Base-by-base conservation (phyloP, 2,113 vertebrate species). In the Pholis gunnellus region DNA sequence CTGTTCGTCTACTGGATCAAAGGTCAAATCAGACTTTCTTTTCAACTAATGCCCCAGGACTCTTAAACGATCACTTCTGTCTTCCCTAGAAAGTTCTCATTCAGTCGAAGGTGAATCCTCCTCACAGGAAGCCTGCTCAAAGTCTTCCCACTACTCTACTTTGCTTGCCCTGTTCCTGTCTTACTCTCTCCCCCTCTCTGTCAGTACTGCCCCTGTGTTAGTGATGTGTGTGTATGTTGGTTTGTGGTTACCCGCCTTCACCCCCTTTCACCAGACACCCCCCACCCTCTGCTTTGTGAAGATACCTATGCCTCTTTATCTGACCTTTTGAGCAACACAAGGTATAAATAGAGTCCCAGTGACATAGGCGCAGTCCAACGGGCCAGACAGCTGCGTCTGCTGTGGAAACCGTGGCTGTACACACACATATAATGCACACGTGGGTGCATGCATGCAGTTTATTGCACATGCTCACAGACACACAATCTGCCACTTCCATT, bases 251-350 rank as follows among this genome's bases (percentile, higher is more conserved):
- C 79, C 82, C 40, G 9, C 82, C 77, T 72, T 86, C 67, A 46
- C 73, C 79, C 80, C 52, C 60, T 3, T 82, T 89, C 86, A 81
- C 72, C 86, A 74, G 29, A 92, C 81, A 79, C 85, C 86, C 86
- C 75, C 88, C 88, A n/a, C 84, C 87, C 82, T 71, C 79, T 57
- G 50, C 89, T 91, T 90, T 83, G 83, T 83, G 63, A 89, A 74
- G 89, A 90, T 87, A 86, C 89, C 87, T 84, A 22, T 70, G 89
- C 90, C 83, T 89, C 92, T 93, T 92, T 91, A 92, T 94, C 91
- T 95, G 95, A 96, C 95, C 95, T 95, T 95, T 94, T 52, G 52
- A 88, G 93, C 87, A 94, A 95, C 94, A 91, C 88, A 72, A 25
- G 61, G 54, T 93, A 94, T 69, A 95, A 95, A 95, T 95, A 96